Base-by-base conservation (phyloP, 2,113 vertebrate species). In the Muscicapa adusta region DNA sequence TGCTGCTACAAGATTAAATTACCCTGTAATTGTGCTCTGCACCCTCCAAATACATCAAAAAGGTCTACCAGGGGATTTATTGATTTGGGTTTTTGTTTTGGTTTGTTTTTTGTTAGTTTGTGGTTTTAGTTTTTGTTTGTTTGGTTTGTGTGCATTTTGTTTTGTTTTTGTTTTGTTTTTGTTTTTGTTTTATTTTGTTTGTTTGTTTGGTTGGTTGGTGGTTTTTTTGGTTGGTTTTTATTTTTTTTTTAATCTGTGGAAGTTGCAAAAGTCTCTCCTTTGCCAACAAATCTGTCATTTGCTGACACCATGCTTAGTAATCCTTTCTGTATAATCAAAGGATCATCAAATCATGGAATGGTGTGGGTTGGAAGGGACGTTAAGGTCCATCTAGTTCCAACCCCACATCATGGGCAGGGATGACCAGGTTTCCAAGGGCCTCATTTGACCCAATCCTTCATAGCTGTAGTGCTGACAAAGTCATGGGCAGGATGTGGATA, bases 221-320 rank as follows among this genome's bases (percentile, higher is more conserved):
- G 16, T 8, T 53, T 28, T 16, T 15, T 31, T 17, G 1, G 3
- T 9, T 11, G 22, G 5, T n/a, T 51, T 22, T 38, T 38, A 18
- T 5, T 5, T 2, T 2, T 29, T 13, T 1, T 4, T 12, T 20
- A 8, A 3, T 19, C 24, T 38, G 4, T 65, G 18, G 2, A 8
- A 40, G 10, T 45, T 75, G 26, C 15, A 43, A 18, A 91, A 47
- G 5, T 25, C 19, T 68, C 28, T 53, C 83, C 18, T 86, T 80
- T 51, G 19, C 26, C 14, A 57, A 15, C 2, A 45, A 36, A 53
- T 62, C 28, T 40, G 6, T 8, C n/a, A 42, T 84, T 73, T 65
- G 31, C 13, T 70, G 34, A 57, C 17, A 56, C 8, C 3, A 4
- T 13, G 14, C 9, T 73, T 40, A 31, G 6, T 9, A 53, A 15